Evolutionary conservation across 2,113 vertebrate species (phyloP), one percentile per base, ranked within the genome.

Genomic region (Trochalopteron elliotii): DNA sequence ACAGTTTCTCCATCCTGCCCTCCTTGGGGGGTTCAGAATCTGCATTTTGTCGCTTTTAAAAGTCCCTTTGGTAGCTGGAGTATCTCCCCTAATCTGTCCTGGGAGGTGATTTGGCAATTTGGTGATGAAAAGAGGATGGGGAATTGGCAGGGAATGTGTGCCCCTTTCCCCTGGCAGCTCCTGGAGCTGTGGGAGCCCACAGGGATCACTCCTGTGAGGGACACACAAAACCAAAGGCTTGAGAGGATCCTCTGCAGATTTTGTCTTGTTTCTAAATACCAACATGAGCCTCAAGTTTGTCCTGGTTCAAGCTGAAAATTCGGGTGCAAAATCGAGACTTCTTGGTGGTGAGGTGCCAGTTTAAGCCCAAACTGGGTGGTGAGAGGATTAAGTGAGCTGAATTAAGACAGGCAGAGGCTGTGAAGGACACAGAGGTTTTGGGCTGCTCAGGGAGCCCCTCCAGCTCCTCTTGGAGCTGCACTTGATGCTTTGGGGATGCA

Each of bases 261-360:
- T 50, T 27, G 27, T 50, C 18, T n/a, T 67, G 40, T 19, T 42
- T 42, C 14, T 24, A 27, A 27, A 5, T 27, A 6, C 4, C 11
- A 28, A 3, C 9, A 2, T 0, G 20, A 67, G 39, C 50, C 33
- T 56, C n/a, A n/a, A n/a, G n/a, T n/a, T n/a, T n/a, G n/a, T n/a
- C n/a, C n/a, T n/a, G n/a, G n/a, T n/a, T n/a, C n/a, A n/a, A n/a
- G n/a, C n/a, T n/a, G n/a, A n/a, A n/a, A n/a, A n/a, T n/a, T n/a
- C n/a, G n/a, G n/a, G n/a, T n/a, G 57, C 35, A 47, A 14, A 33
- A 57, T 4, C 3, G 9, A 13, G 31, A 15, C 11, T 20, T 59
- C 7, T 24, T 28, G 28, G 15, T 52, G 35, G 31, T 35, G 45
- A 70, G 23, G 35, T 42, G 30, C 8, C 65, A 19, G 21, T 18